phyloP scores from a whole-genome alignment of 1,140 invertebrate genomes.

The Subanguina moxae region DNA sequence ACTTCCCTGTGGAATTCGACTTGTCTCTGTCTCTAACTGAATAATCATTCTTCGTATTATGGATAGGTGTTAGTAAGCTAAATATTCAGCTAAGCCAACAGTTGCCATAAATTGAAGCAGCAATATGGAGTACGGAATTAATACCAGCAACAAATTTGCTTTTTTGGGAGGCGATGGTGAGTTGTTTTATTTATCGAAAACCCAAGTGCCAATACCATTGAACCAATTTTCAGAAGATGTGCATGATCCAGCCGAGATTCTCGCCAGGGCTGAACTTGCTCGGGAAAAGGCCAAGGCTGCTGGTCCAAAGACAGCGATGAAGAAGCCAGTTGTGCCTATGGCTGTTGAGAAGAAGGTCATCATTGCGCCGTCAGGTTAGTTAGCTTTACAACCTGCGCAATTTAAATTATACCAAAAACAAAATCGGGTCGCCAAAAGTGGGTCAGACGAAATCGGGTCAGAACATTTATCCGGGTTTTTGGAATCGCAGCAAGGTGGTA shows the following conservation, averaged over 20 bases:
- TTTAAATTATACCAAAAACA: no score
- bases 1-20: no score
- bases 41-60: not conserved
- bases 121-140: slow-evolving; percentile 16
- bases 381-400: not conserved
- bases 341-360: slow-evolving; percentile 2
- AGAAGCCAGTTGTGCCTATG: not conserved
- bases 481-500: no score
- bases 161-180: slow-evolving; percentile 16
- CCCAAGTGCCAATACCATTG: not conserved
- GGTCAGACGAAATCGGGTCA: no score
- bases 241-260: slow-evolving; percentile 5
- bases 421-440: no score
- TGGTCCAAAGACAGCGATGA: not conserved
- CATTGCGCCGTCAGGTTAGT: not conserved
- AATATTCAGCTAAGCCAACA: not conserved
- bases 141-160: slow-evolving; percentile 17
- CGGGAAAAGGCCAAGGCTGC: slow-evolving; percentile 3
- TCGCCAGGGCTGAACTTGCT: not conserved
- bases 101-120: slow-evolving; percentile 1
- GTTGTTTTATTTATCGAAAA: not conserved
- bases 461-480: no score
- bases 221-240: slow-evolving; percentile 12
- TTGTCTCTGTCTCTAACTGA: no score
- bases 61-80: not conserved